These are phyloP conservation scores for Calameuta filiformis DNA, from an alignment of 2,888 invertebrate species.

Conservation along the genomic window DNA sequence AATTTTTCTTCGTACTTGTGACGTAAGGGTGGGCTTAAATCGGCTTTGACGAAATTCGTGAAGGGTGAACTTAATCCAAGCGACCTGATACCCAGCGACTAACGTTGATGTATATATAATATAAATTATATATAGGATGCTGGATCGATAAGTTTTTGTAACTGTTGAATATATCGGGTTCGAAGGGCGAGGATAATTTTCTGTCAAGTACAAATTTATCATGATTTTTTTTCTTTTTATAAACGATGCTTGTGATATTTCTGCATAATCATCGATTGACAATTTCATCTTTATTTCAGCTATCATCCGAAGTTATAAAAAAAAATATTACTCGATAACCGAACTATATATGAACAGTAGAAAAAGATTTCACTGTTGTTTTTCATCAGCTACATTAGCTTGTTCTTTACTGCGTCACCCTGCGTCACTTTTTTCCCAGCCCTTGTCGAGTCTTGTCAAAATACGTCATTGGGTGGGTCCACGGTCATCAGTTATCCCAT, in stretches of 20 bases:
- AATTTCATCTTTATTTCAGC: background rate
- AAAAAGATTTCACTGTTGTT: background rate
- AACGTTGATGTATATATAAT: background rate
- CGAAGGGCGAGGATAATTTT: no score
- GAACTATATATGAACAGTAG: background rate
- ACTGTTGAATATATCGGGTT: background rate
- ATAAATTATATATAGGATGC: background rate
- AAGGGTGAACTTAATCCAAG: background rate
- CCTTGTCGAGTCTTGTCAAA: background rate
- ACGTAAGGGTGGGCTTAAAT: background rate
- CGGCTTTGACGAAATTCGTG: background rate
- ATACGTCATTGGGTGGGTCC: background rate
- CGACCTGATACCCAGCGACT: background rate
- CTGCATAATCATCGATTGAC: background rate
- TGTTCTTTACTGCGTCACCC: background rate
- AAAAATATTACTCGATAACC: background rate
- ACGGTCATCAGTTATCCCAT: background rate
- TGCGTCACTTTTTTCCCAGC: background rate
- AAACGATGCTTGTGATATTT: no score
- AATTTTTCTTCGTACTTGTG: slow-evolving; percentile 1
- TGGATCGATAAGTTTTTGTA: background rate
- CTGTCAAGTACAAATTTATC: no score
- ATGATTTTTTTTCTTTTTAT: no score
- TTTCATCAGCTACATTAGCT: background rate
- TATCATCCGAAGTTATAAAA: background rate